Evolutionary conservation across 1,140 invertebrate genomes (phyloP).

Genomic region (Drosophila watanabei): DNA sequence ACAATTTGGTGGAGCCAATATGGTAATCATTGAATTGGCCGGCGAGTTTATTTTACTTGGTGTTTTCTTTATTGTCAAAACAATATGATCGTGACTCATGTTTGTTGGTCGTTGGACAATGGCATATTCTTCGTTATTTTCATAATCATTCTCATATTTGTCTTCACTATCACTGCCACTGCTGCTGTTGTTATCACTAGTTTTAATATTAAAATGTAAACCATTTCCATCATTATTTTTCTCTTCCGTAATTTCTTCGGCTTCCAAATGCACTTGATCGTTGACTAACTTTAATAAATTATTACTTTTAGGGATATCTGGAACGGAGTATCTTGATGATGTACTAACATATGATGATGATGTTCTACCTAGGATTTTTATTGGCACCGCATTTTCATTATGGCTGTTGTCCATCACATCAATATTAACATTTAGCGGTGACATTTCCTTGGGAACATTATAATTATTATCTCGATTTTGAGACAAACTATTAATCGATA

Average conservation of each 20-base stretch:
- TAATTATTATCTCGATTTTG: background rate
- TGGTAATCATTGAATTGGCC: conserved; percentile 44
- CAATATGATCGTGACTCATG: conserved; percentile 60
- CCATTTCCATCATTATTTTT: conserved; percentile 5
- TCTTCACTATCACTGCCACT: conserved; percentile 49
- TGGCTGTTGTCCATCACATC: conserved; percentile 9
- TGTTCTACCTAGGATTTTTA: background rate
- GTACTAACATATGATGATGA: background rate
- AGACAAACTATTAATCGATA: background rate
- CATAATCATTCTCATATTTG: conserved; percentile 33
- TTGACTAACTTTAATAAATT: conserved; percentile 55
- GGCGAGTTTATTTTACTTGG: conserved; percentile 78
- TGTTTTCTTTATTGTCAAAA: conserved; percentile 82
- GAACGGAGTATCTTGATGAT: background rate
- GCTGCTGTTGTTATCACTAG: conserved; percentile 36
- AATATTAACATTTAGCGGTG: conserved; percentile 53
- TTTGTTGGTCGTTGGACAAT: conserved; percentile 56
- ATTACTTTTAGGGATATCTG: conserved; percentile 27
- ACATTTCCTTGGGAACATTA: conserved; percentile 4
- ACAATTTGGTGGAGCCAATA: conserved; percentile 36
- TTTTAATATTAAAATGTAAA: conserved; percentile 12
- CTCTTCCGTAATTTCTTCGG: conserved; percentile 29
- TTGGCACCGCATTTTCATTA: conserved; percentile 14
- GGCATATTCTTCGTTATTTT: conserved; percentile 63
- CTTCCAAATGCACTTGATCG: conserved; percentile 5